Evolutionary conservation across 1,140 invertebrate genomes (phyloP).

Genomic region (Neuroterus valhalla): DNA sequence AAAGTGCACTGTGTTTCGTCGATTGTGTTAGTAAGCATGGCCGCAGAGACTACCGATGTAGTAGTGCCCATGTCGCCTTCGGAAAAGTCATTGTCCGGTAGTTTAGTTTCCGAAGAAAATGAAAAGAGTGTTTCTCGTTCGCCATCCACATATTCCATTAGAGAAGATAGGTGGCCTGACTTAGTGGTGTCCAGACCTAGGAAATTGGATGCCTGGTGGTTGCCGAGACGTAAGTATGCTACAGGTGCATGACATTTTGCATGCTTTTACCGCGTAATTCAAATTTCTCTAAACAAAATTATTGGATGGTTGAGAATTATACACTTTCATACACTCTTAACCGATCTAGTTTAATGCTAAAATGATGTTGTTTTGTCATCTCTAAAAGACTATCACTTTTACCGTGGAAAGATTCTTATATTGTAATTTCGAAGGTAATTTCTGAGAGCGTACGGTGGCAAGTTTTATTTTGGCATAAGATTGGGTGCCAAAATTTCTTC

Average conservation of each 20-base stretch:
- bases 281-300: background rate
- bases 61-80: slow-evolving; percentile 75
- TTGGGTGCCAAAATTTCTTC: too few relatives aligned
- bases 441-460: too few relatives aligned
- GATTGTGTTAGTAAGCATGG: slow-evolving; percentile 72
- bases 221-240: slow-evolving; percentile 70
- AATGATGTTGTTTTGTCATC: too few relatives aligned
- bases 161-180: slow-evolving; percentile 76
- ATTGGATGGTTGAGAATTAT: background rate
- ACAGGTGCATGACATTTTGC: slow-evolving; percentile 14
- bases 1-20: slow-evolving; percentile 17
- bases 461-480: too few relatives aligned
- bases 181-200: slow-evolving; percentile 74
- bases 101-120: slow-evolving; percentile 69
- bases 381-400: too few relatives aligned
- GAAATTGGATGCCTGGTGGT: slow-evolving; percentile 72
- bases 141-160: slow-evolving; percentile 74
- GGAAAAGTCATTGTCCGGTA: slow-evolving; percentile 70
- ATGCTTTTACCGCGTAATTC: slow-evolving; percentile 34
- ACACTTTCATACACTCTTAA: too few relatives aligned
- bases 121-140: slow-evolving; percentile 74
- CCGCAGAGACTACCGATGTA: slow-evolving; percentile 73
- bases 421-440: too few relatives aligned
- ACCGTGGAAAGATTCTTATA: too few relatives aligned
- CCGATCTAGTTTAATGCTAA: too few relatives aligned